Conservation (phyloP, 2,113 vertebrate genomes). For the Opisthocomus hoazin region DNA sequence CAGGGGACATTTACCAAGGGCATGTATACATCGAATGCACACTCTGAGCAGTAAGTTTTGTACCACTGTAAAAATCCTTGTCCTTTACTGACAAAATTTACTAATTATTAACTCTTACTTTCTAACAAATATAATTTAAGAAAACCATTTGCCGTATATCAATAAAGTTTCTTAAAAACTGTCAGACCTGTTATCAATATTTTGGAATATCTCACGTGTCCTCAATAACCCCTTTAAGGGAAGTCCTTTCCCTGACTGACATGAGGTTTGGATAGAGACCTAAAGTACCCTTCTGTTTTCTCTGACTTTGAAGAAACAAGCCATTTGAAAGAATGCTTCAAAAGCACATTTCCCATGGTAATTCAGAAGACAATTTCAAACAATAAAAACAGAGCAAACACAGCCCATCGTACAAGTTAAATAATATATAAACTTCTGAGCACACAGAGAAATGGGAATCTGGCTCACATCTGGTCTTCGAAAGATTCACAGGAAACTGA, state of each 20-base stretch:
- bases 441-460: constrained; percentile 36
- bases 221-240: neutral
- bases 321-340: neutral
- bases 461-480: neutral
- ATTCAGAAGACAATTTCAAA: constrained; percentile 40
- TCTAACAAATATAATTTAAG: neutral
- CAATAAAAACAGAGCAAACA: constrained; percentile 37
- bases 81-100: neutral
- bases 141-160: neutral
- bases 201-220: neutral
- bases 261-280: neutral
- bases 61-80: neutral
- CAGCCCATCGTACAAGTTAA: constrained; percentile 33
- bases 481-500: constrained; percentile 30
- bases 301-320: neutral
- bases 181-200: neutral
- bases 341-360: constrained; percentile 8
- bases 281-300: neutral
- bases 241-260: neutral
- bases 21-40: neutral
- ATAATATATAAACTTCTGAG: constrained; percentile 60
- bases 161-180: neutral
- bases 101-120: neutral
- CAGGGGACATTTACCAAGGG: neutral
- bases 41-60: neutral